Base-by-base conservation (phyloP, 2,888 invertebrate species). In the Sericinus montela region DNA sequence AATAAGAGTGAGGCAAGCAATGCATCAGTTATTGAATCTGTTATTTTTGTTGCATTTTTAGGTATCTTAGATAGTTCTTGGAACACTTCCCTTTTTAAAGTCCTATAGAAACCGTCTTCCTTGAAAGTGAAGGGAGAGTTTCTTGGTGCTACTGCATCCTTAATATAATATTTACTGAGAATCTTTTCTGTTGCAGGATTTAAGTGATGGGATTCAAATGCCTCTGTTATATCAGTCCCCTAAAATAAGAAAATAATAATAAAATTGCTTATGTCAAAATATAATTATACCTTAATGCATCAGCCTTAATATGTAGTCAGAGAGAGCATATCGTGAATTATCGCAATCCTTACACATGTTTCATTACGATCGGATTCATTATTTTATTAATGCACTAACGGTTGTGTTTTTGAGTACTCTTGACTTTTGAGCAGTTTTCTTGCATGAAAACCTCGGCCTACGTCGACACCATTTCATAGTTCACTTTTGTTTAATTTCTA, bases 201-300 rank as follows among this genome's bases (percentile, higher is more conserved):
- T 34, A 95, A 65, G 70, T 96, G 95, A 71, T 95, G 93, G 0
- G 89, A 76, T 85, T 95, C 94, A 63, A 95, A 95, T 5, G 93
- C 91, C 80, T 95, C 95, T 0, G 95, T 95, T 50, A 95, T 94
- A 62, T 96, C 95, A 1, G 93, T 93, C 0, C 94, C 95, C 90
- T 92, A 48, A 39, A 60, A 58, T 35, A 28, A n/a, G 46, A 16
- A 16, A 16, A 13, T 34, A n/a, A n/a, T n/a, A n/a, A n/a, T n/a
- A n/a, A n/a, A n/a, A n/a, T n/a, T n/a, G n/a, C n/a, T n/a, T n/a
- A n/a, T n/a, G n/a, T n/a, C n/a, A n/a, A n/a, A n/a, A n/a, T n/a
- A n/a, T n/a, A n/a, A n/a, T n/a, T n/a, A n/a, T n/a, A n/a, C n/a
- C n/a, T n/a, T n/a, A n/a, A n/a, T n/a, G n/a, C n/a, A n/a, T n/a